Percentiles rank a stretch among this genome's conserved stretches.
phyloP scores from a whole-genome alignment of 2,888 invertebrate genomes.

The Blastobasis adustella region DNA sequence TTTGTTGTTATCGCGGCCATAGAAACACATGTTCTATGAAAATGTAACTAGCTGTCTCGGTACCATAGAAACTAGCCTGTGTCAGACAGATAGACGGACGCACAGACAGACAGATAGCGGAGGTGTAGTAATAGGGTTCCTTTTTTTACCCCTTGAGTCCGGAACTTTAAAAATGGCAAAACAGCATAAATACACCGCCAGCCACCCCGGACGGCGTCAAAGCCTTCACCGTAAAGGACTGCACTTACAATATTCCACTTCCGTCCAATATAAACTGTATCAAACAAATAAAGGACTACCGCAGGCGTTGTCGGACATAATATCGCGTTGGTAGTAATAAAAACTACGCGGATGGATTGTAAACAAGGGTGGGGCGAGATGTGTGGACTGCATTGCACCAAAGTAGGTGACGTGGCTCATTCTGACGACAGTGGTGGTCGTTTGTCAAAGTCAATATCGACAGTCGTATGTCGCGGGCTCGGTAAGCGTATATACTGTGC shows the following conservation, averaged over 20 bases:
- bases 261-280: slow-evolving; percentile 54
- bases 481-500: slow-evolving; percentile 27
- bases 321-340: slow-evolving; percentile 62
- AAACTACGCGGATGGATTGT: slow-evolving; percentile 59
- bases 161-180: too few species aligned
- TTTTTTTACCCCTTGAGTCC: too few species aligned
- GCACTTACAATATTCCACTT: slow-evolving; percentile 43
- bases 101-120: too few species aligned
- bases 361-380: slow-evolving; percentile 61
- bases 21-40: too few species aligned
- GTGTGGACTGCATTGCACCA: slow-evolving; percentile 68
- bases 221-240: slow-evolving; percentile 23
- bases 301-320: slow-evolving; percentile 50
- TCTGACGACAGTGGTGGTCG: slow-evolving; percentile 64
- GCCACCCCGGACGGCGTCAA: slow-evolving; percentile 19
- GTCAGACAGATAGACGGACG: too few species aligned
- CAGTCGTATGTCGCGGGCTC: slow-evolving; percentile 31
- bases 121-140: too few species aligned
- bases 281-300: slow-evolving; percentile 55
- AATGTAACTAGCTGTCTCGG: too few species aligned
- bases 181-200: slow-evolving; percentile 9
- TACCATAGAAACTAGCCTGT: too few species aligned
- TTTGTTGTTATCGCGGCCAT: too few species aligned
- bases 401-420: slow-evolving; percentile 66
- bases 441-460: slow-evolving; percentile 74